Base-by-base conservation (phyloP, 2,888 invertebrate species). In the Sesamia inferens region DNA sequence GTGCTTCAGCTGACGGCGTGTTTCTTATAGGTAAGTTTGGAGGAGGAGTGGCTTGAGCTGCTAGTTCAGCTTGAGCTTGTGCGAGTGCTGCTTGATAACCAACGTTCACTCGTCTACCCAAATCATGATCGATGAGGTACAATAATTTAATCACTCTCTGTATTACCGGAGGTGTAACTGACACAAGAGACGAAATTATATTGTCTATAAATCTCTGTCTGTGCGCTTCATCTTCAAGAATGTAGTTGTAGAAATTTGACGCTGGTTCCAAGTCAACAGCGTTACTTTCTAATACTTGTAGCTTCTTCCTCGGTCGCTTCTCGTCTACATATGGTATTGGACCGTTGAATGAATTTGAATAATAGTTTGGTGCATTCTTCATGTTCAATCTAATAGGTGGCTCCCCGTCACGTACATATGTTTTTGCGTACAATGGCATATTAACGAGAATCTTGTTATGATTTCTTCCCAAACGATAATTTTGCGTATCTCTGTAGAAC, bases 91-190 rank as follows among this genome's bases (percentile, higher is more conserved):
- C 62, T 71, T 83, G 68, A 13, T 71, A 71, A 1, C 66, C 74
- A 5, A 58, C 51, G 10, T 96, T 96, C n/a, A 98, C 94, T 89
- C 97, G 95, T 80, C 93, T 96, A 3, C 98, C 98, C 75, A 98
- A 97, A 63, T 98, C 97, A 0, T 97, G 91, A 92, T 98, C 97
- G 0, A 98, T 98, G 87, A 98, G 96, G n/a, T 96, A 93, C 89
- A 99, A 98, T 90, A 98, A 97, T 83, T 97, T 97, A 5, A 99
- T 96, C 5, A 97, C 97, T 71, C 98, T 97, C 85, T 97, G 97
- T 91, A 98, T 14, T 8, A 82, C 72, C 2, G 82, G 74, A 0
- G 84, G 79, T 24, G 81, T 78, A 2, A 81, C 83, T 24, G 66
- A 55, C 16, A 66, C 59, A 3, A 85, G 72, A 24, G 74, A 64